Conservation (phyloP, 2,888 invertebrate species). For the Rhamnusium bicolor region DNA sequence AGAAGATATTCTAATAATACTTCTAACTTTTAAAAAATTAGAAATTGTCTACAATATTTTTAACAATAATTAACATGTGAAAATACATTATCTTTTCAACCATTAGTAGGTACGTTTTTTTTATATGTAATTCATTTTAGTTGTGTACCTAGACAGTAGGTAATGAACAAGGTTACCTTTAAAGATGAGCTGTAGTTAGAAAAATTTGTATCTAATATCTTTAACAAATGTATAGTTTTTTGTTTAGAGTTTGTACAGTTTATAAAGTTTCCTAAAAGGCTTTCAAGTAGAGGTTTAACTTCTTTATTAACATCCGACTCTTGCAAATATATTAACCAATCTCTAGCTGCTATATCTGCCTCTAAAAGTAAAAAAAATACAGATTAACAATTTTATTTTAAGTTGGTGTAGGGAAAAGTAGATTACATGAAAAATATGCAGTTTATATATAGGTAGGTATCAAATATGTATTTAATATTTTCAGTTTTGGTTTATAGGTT, state of each 20-base stretch:
- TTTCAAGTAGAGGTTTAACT: conserved; percentile 73
- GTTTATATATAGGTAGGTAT: too few species aligned
- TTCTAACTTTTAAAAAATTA: too few species aligned
- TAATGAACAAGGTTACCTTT: conserved; percentile 44
- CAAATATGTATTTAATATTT: too few species aligned
- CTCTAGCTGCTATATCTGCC: conserved; percentile 74
- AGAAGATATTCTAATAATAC: too few species aligned
- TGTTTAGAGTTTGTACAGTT: conserved; percentile 59
- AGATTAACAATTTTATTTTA: not conserved
- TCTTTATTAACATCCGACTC: conserved; percentile 67
- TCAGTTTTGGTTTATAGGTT: too few species aligned
- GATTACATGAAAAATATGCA: too few species aligned
- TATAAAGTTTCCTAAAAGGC: conserved; percentile 66
- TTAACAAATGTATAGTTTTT: conserved; percentile 59
- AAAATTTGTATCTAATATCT: conserved; percentile 56
- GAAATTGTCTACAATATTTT: too few species aligned
- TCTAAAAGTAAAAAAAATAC: conserved; percentile 63
- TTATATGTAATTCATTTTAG: not conserved
- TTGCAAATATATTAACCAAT: conserved; percentile 73
- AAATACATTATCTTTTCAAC: too few species aligned
- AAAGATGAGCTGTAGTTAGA: conserved; percentile 44
- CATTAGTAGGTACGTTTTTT: not conserved
- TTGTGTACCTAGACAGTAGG: too few species aligned
- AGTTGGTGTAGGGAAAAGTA: too few species aligned
- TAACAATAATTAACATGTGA: too few species aligned